Evolutionary conservation across 2,113 vertebrate species (phyloP).

Genomic region (Butorides virescens): DNA sequence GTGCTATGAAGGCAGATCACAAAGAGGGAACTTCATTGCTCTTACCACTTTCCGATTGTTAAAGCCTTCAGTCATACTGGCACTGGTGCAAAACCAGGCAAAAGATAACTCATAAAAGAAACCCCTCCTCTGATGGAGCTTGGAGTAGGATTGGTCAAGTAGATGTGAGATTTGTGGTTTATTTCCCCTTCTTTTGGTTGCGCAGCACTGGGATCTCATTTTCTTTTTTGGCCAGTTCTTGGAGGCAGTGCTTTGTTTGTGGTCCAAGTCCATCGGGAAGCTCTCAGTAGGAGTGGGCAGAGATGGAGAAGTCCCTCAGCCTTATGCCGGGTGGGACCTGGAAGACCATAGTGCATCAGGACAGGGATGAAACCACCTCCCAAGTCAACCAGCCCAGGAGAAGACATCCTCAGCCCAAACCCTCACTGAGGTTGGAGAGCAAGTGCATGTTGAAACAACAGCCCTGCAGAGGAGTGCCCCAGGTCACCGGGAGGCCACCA

Average conservation of each 20-base stretch:
- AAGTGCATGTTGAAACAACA: fast-evolving
- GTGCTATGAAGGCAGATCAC: neutral
- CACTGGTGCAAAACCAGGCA: neutral
- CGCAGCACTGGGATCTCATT: neutral
- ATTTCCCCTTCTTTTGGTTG: neutral
- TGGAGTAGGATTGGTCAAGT: neutral
- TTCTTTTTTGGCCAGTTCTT: neutral
- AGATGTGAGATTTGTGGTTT: neutral
- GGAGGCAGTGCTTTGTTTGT: fast-evolving
- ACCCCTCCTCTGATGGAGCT: neutral
- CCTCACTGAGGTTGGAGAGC: neutral
- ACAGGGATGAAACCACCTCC: neutral
- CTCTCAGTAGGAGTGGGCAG: neutral
- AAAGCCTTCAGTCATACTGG: neutral
- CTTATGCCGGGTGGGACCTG: neutral
- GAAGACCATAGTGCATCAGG: neutral
- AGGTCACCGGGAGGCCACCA: neutral
- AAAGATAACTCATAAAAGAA: neutral
- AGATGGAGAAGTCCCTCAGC: neutral
- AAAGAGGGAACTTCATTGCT: neutral
- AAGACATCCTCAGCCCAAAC: neutral
- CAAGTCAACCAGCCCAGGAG: neutral
- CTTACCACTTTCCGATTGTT: neutral
- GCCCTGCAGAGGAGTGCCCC: neutral
- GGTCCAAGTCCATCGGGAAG: neutral